Percentiles rank a stretch among this genome's conserved stretches.
These are phyloP conservation scores for Notolepis coatsorum DNA, from an alignment of 2,797 vertebrate species.

Conservation along the genomic window DNA sequence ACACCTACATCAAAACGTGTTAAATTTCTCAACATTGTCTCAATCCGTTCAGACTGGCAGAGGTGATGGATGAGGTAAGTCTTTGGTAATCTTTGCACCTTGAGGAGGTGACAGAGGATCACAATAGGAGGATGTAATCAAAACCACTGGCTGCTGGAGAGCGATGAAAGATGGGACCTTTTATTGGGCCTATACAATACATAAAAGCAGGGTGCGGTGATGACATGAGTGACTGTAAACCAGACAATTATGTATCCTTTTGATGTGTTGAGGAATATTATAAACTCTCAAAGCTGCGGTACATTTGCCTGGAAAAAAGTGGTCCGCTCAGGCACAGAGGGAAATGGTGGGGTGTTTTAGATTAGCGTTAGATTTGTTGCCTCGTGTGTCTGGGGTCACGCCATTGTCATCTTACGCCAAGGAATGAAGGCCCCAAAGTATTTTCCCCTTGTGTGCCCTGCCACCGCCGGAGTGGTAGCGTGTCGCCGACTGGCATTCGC, in stretches of 20 bases:
- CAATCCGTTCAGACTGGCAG: slow-evolving; percentile 19
- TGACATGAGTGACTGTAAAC: slow-evolving; percentile 33
- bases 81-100: slow-evolving; percentile 52
- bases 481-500: slow-evolving; percentile 30
- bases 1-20: too few species aligned
- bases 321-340: neutral
- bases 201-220: slow-evolving; percentile 37
- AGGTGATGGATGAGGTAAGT: slow-evolving; percentile 36
- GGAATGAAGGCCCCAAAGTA: slow-evolving; percentile 27
- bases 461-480: slow-evolving; percentile 26
- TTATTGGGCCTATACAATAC: slow-evolving; percentile 30
- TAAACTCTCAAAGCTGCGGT: slow-evolving; percentile 5
- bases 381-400: slow-evolving; percentile 29
- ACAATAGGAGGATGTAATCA: slow-evolving; percentile 41
- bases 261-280: slow-evolving; percentile 3
- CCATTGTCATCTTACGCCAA: slow-evolving; percentile 33
- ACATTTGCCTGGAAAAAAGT: slow-evolving; percentile 23
- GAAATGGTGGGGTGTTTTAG: slow-evolving; percentile 36
- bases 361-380: slow-evolving; percentile 32
- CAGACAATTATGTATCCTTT: neutral
- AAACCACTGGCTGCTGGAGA: slow-evolving; percentile 37
- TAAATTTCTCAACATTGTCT: too few species aligned
- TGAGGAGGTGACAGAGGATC: slow-evolving; percentile 53
- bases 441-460: slow-evolving; percentile 28
- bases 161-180: slow-evolving; percentile 47